A percentile compares a stretch with the other conserved stretches of the same genome.
phyloP scores from a whole-genome alignment of 2,888 invertebrate genomes.

The Agriopis leucophaearia region DNA sequence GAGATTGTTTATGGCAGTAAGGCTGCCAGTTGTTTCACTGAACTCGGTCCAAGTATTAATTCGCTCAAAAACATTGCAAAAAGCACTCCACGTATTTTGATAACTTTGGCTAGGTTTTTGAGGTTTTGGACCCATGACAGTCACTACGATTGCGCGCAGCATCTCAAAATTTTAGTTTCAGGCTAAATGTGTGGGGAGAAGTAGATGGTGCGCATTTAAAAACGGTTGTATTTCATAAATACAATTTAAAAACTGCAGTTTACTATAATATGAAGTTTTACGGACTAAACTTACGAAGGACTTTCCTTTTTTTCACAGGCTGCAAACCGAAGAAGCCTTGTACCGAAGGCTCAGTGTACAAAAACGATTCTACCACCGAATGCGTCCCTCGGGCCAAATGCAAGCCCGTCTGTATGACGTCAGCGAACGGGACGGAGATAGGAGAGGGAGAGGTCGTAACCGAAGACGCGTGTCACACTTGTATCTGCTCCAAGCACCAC shows the following conservation, averaged over 20 bases:
- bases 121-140: too few species aligned
- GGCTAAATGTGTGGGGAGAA: slow-evolving; percentile 1
- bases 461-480: slow-evolving; percentile 93
- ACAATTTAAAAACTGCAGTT: slow-evolving; percentile 14
- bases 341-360: slow-evolving; percentile 90
- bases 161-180: too few species aligned
- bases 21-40: too few species aligned
- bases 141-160: too few species aligned
- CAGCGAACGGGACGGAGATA: slow-evolving; percentile 87
- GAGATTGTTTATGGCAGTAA: too few species aligned
- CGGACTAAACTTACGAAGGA: too few species aligned
- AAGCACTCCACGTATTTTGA: too few species aligned
- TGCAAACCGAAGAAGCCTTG: slow-evolving; percentile 91
- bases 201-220: slow-evolving; percentile 12
- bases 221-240: slow-evolving; percentile 13
- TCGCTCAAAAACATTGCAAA: too few species aligned
- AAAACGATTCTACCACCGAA: slow-evolving; percentile 88
- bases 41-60: too few species aligned
- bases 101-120: too few species aligned
- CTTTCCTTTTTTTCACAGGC: slow-evolving; percentile 69
- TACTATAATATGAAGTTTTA: too few species aligned
- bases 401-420: slow-evolving; percentile 89
- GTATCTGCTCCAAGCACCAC: slow-evolving; percentile 90
- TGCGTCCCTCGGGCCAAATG: slow-evolving; percentile 92
- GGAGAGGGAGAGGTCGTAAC: slow-evolving; percentile 92